Evolutionary conservation across 2,888 invertebrate species (phyloP).

Genomic region (Halictus ligatus): DNA sequence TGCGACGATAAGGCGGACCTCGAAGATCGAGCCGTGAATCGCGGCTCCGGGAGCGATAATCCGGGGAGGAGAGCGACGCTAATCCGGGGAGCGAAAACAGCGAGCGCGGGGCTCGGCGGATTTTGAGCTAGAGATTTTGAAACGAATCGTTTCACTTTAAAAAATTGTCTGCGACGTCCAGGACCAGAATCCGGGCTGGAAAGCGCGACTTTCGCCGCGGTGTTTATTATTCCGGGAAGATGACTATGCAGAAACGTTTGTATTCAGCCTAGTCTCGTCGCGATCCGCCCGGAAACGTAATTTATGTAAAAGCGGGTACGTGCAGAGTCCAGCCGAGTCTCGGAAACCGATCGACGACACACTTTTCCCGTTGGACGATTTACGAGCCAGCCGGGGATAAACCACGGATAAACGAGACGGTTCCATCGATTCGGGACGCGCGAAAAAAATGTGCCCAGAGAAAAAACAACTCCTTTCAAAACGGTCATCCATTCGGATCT

Average conservation of each 20-base stretch:
- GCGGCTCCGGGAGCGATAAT: no score
- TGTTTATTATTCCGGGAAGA: constrained; percentile 15
- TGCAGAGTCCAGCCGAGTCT: neutral
- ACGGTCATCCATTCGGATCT: neutral
- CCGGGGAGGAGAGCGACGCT: no score
- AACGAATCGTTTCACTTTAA: neutral
- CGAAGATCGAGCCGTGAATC: no score
- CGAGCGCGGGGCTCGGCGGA: no score
- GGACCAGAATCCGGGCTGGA: neutral
- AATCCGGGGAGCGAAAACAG: no score
- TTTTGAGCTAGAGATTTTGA: no score
- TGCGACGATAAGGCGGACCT: neutral
- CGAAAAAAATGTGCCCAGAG: neutral
- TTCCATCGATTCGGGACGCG: constrained; percentile 13
- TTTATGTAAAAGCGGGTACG: constrained; percentile 24
- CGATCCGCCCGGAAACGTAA: constrained; percentile 10
- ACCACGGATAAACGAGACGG: neutral
- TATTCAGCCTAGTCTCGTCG: neutral
- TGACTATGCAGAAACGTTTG: neutral
- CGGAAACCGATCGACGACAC: constrained; percentile 50
- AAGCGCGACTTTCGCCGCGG: neutral
- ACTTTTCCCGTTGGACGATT: constrained; percentile 46
- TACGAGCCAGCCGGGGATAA: constrained; percentile 24
- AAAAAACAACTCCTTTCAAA: constrained; percentile 18
- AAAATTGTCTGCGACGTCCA: neutral